Evolutionary conservation across 2,113 vertebrate genomes (phyloP).

Genomic region (Brachionichthys hirsutus): DNA sequence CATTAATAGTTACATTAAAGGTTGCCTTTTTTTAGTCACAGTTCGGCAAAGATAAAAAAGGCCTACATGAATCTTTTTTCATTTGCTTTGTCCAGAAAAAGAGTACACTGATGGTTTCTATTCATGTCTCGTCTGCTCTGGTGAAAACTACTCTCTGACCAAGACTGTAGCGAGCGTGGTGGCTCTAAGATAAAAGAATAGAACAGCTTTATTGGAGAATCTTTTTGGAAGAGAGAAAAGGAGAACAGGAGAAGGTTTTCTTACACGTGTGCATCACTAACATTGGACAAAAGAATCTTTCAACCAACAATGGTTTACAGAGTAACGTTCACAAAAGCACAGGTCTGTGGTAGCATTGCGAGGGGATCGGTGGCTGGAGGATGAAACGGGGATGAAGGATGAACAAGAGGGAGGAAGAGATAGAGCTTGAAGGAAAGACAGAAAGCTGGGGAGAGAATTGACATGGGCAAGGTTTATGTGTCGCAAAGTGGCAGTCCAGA

Average conservation of each 20-base stretch:
- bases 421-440: constrained; percentile 40
- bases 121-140: constrained; percentile 79
- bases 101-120: constrained; percentile 89
- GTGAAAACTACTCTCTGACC: constrained; percentile 75
- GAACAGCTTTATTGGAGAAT: constrained; percentile 72
- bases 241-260: constrained; percentile 68
- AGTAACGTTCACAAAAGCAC: constrained; percentile 96
- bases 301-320: constrained; percentile 90
- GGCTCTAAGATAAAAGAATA: constrained; percentile 71
- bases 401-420: constrained; percentile 40
- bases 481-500: constrained; percentile 75
- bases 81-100: constrained; percentile 87
- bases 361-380: constrained; percentile 21
- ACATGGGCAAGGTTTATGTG: constrained; percentile 42
- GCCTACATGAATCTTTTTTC: constrained; percentile 85
- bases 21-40: constrained; percentile 88
- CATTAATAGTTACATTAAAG: constrained; percentile 84
- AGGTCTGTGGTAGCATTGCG: constrained; percentile 76
- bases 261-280: constrained; percentile 93
- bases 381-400: not conserved
- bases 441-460: constrained; percentile 34
- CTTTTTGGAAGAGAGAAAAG: constrained; percentile 50
- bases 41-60: constrained; percentile 92
- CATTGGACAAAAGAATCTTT: constrained; percentile 91
- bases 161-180: constrained; percentile 54